Evolutionary conservation across 2,797 vertebrate genomes (phyloP).

Genomic region (Cottoperca gobio): DNA sequence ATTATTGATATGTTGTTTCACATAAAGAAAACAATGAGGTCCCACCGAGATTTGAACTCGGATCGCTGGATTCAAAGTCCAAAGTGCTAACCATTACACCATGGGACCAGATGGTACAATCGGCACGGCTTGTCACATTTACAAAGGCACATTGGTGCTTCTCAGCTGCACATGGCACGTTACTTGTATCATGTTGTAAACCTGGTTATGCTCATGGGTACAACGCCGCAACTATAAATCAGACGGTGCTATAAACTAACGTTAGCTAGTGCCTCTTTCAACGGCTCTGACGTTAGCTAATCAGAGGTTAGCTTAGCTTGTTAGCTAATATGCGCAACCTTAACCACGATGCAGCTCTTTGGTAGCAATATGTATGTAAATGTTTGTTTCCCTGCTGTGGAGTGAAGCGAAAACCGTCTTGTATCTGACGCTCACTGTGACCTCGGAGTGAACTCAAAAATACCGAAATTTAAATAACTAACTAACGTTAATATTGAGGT

Average conservation of each 20-base stretch:
- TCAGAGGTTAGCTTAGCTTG: not conserved
- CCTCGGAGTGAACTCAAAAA: not conserved
- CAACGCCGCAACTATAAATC: not conserved
- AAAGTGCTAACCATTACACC: slow-evolving; percentile 90
- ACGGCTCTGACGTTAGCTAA: not conserved
- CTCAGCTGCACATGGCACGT: not conserved
- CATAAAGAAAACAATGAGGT: slow-evolving; percentile 81
- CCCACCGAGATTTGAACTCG: slow-evolving; percentile 90
- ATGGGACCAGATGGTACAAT: slow-evolving; percentile 75
- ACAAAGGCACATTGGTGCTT: not conserved
- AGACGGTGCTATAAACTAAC: not conserved
- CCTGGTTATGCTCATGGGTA: fast-evolving
- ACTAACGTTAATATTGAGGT: not conserved
- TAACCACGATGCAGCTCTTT: too few relatives aligned
- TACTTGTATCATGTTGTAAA: not conserved
- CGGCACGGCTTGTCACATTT: fast-evolving
- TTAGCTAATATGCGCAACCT: too few relatives aligned
- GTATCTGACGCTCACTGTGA: not conserved
- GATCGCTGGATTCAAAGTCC: slow-evolving; percentile 90
- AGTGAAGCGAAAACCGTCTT: not conserved
- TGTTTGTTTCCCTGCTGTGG: too few relatives aligned
- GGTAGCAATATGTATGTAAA: too few relatives aligned
- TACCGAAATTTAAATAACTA: not conserved
- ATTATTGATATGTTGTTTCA: not conserved
- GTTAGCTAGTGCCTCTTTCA: not conserved